These are phyloP conservation scores for Tipula confusa DNA, from an alignment of 2,888 invertebrate genomes.

Conservation along the genomic window DNA sequence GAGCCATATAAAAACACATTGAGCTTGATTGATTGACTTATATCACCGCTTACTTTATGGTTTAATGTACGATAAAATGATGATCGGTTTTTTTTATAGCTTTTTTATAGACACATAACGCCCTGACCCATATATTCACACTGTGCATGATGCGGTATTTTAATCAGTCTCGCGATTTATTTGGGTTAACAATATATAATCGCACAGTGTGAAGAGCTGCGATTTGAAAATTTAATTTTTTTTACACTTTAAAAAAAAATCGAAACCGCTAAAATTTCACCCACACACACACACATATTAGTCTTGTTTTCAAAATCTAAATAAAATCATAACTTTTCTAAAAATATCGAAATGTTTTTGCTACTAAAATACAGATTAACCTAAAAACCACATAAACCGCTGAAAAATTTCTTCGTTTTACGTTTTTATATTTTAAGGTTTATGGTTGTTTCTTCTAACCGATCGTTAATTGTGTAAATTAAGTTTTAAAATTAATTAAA, in stretches of 20 bases:
- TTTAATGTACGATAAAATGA: not conserved
- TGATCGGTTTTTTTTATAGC: not conserved
- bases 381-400: conserved; percentile 6
- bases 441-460: not conserved
- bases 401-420: not conserved
- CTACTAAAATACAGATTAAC: not conserved
- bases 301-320: not conserved
- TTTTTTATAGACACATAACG: not conserved
- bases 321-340: not conserved
- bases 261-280: not conserved
- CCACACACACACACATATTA: not conserved
- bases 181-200: not conserved
- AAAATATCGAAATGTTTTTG: not conserved
- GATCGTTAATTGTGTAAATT: conserved; percentile 25
- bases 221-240: not conserved
- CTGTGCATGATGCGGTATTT: not conserved
- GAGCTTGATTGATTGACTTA: not conserved
- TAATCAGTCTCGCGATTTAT: not conserved
- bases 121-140: not conserved
- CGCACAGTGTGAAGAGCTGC: not conserved
- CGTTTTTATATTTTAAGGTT: not conserved
- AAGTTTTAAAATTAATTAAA: not conserved
- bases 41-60: not conserved
- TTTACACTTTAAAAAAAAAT: not conserved
- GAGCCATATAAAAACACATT: not conserved